These are phyloP conservation scores for Watsonalla binaria DNA, from an alignment of 2,888 invertebrate genomes.

Conservation along the genomic window DNA sequence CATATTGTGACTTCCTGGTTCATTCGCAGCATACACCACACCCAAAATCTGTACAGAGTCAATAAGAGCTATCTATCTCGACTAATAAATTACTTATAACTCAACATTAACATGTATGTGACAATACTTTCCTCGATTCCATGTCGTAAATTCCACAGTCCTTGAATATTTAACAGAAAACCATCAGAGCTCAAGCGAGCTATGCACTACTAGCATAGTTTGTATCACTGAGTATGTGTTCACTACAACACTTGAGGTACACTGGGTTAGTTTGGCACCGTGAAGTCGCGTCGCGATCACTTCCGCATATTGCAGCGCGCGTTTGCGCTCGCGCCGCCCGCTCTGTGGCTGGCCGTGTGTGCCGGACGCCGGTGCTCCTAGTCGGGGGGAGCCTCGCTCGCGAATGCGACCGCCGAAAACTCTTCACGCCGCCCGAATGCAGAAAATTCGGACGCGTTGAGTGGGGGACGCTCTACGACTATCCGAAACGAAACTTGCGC, in stretches of 20 bases:
- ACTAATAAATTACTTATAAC: neutral
- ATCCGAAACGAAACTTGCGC: constrained; percentile 74
- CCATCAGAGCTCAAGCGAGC: constrained; percentile 62
- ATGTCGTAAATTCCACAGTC: constrained; percentile 68
- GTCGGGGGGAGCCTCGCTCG: constrained; percentile 70
- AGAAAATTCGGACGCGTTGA: constrained; percentile 76
- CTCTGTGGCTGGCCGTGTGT: constrained; percentile 44
- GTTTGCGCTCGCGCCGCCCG: constrained; percentile 35
- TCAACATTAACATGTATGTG: constrained; percentile 18
- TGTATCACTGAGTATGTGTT: constrained; percentile 63
- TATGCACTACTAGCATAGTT: constrained; percentile 71
- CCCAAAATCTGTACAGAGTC: constrained; percentile 13
- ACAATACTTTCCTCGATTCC: constrained; percentile 77
- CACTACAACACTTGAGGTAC: constrained; percentile 61
- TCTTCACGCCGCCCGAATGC: constrained; percentile 73
- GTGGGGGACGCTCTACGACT: constrained; percentile 77
- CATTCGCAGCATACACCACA: constrained; percentile 23
- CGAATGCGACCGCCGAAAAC: constrained; percentile 77
- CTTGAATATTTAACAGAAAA: constrained; percentile 60
- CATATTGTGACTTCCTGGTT: constrained; percentile 38
- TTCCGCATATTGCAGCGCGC: constrained; percentile 74
- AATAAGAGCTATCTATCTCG: constrained; percentile 2
- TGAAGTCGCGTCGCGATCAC: constrained; percentile 57
- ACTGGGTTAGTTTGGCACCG: constrained; percentile 47
- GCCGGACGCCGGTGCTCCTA: constrained; percentile 58